A percentile compares a stretch with the other conserved stretches of the same genome.
Evolutionary conservation across 2,797 vertebrate species (phyloP).

Genomic region (Odontamblyopus lacepedii): DNA sequence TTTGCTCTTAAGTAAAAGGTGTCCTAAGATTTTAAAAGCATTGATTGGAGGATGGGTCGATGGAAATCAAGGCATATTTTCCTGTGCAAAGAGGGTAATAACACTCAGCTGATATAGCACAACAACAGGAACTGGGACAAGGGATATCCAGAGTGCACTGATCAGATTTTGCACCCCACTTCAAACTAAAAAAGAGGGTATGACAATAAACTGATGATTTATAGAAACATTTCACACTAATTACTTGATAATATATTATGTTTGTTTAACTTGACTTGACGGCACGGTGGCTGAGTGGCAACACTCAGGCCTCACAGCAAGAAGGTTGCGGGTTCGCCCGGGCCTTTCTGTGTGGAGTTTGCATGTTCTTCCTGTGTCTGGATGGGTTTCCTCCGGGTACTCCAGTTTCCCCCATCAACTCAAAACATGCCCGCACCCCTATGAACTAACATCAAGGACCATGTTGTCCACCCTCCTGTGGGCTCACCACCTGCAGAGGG

Average conservation of each 20-base stretch:
- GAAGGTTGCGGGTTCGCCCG: too few relatives aligned
- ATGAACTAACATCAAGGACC: too few relatives aligned
- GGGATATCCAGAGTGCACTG: conserved; percentile 65
- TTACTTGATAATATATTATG: background rate
- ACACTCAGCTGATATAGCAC: conserved; percentile 86
- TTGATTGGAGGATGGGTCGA: conserved; percentile 91
- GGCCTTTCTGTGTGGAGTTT: too few relatives aligned
- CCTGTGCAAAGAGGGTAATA: conserved; percentile 89
- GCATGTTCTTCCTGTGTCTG: too few relatives aligned
- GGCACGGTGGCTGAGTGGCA: too few relatives aligned
- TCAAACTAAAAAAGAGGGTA: conserved; percentile 14
- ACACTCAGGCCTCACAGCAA: too few relatives aligned
- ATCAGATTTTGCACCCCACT: conserved; percentile 70
- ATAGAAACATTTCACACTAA: background rate
- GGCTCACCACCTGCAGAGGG: too few relatives aligned
- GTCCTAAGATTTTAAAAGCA: conserved; percentile 98
- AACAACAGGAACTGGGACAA: conserved; percentile 75
- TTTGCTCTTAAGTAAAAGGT: conserved; percentile 99
- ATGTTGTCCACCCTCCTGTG: too few relatives aligned
- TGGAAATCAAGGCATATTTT: conserved; percentile 88
- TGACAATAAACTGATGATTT: background rate
- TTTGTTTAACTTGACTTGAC: too few relatives aligned
- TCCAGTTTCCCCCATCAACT: too few relatives aligned
- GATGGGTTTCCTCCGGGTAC: too few relatives aligned
- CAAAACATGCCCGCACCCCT: too few relatives aligned